Evolutionary conservation across 2,797 vertebrate species (phyloP).

Genomic region (Hydrophis major): DNA sequence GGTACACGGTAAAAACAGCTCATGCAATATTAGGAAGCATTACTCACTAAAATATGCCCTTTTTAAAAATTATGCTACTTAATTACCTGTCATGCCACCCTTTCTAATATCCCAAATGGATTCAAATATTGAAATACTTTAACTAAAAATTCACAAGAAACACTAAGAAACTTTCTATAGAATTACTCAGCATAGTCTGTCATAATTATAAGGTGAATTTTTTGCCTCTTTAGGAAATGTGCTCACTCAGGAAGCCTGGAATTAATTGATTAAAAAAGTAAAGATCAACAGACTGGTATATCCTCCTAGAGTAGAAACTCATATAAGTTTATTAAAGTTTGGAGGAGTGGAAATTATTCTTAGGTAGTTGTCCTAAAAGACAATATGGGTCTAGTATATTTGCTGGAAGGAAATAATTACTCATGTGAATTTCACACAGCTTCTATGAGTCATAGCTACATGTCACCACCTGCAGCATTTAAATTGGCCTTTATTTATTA

Average conservation of each 20-base stretch:
- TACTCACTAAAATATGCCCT: not conserved
- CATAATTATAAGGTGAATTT: slow-evolving; percentile 55
- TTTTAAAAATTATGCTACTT: not conserved
- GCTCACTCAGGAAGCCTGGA: slow-evolving; percentile 73
- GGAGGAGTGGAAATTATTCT: slow-evolving; percentile 44
- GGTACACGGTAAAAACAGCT: not conserved
- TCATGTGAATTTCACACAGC: slow-evolving; percentile 12
- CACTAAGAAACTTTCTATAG: slow-evolving; percentile 35
- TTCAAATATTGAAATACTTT: not conserved
- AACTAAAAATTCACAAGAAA: not conserved
- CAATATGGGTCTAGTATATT: slow-evolving; percentile 33
- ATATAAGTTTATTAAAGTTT: slow-evolving; percentile 40
- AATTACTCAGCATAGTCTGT: slow-evolving; percentile 34
- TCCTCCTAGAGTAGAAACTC: slow-evolving; percentile 58
- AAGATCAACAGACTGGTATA: slow-evolving; percentile 32
- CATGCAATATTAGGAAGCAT: not conserved
- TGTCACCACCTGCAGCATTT: slow-evolving; percentile 25
- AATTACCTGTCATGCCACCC: not conserved
- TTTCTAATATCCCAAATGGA: not conserved
- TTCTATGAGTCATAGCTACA: slow-evolving; percentile 34
- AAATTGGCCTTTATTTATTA: slow-evolving; percentile 17
- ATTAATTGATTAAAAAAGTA: slow-evolving; percentile 59
- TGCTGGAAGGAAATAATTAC: slow-evolving; percentile 41
- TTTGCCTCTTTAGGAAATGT: slow-evolving; percentile 68
- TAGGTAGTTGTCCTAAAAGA: slow-evolving; percentile 49